A percentile compares a stretch with the other conserved stretches of the same genome.
These are phyloP conservation scores for Harpagifer antarcticus DNA, from an alignment of 2,797 vertebrate species.

Conservation along the genomic window DNA sequence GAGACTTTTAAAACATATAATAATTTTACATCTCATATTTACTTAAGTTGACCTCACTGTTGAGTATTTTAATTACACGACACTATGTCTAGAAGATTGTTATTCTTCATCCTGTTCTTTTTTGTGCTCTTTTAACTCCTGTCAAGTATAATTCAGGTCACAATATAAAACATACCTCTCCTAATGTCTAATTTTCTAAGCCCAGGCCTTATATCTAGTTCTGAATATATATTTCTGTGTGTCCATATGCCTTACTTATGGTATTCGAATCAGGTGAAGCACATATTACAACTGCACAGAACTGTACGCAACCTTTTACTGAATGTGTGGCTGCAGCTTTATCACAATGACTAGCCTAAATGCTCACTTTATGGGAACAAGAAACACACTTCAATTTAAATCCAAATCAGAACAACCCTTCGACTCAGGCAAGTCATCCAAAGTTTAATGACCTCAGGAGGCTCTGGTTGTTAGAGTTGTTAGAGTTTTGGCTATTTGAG, in stretches of 20 bases:
- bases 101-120: neutral
- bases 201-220: neutral
- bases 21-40: neutral
- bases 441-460: conserved; percentile 40
- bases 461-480: conserved; percentile 30
- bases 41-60: neutral
- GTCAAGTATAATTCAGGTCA: conserved; percentile 7
- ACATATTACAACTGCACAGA: neutral
- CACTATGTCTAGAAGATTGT: neutral
- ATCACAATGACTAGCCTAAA: conserved; percentile 13
- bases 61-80: neutral
- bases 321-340: conserved; percentile 7
- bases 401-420: conserved; percentile 25
- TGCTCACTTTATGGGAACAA: neutral
- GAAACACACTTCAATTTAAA: conserved; percentile 35
- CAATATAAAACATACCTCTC: conserved; percentile 12
- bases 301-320: conserved; percentile 14
- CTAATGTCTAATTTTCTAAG: conserved; percentile 6
- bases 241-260: neutral
- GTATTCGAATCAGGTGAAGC: conserved; percentile 3
- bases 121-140: conserved; percentile 7
- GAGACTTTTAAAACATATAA: neutral
- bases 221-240: neutral
- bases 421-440: conserved; percentile 34
- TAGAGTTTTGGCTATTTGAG: conserved; percentile 32